A percentile compares a stretch with the other conserved stretches of the same genome.
Conservation (phyloP, 2,888 invertebrate genomes). For the Rhaphigaster nebulosa region DNA sequence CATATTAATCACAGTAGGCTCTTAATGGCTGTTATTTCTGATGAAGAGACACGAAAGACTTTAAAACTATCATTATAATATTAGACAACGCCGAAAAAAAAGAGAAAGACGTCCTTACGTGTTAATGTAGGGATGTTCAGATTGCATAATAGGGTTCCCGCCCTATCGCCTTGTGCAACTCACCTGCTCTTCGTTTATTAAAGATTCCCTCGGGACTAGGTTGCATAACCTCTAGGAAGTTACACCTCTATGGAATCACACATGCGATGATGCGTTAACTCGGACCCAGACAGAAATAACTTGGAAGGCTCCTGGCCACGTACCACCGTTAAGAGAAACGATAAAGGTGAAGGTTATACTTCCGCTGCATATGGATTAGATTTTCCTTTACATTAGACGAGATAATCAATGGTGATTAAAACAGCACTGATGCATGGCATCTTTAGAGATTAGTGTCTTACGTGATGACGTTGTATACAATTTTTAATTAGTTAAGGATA, state of each 20-base stretch:
- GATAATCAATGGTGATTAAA: not conserved
- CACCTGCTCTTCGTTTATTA: slow-evolving; percentile 36
- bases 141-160: not conserved
- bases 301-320: not conserved
- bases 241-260: not conserved
- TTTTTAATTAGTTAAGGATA: not conserved
- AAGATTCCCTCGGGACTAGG: slow-evolving; percentile 25
- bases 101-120: slow-evolving; percentile 14
- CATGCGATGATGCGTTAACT: slow-evolving; percentile 43
- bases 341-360: not conserved
- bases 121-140: not conserved
- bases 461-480: not conserved
- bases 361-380: slow-evolving; percentile 22
- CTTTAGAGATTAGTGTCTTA: not conserved
- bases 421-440: not conserved
- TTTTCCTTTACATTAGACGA: not conserved
- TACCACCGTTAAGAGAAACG: not conserved
- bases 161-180: slow-evolving; percentile 37
- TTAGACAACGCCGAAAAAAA: slow-evolving; percentile 43
- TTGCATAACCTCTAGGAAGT: slow-evolving; percentile 19
- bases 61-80: slow-evolving; percentile 9
- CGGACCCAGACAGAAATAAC: not conserved
- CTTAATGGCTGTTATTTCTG: not conserved
- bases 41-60: not conserved
- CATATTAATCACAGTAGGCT: not conserved